A percentile compares a stretch with the other conserved stretches of the same genome.
Conservation (phyloP, 2,113 vertebrate species). For the Dasyornis broadbenti region DNA sequence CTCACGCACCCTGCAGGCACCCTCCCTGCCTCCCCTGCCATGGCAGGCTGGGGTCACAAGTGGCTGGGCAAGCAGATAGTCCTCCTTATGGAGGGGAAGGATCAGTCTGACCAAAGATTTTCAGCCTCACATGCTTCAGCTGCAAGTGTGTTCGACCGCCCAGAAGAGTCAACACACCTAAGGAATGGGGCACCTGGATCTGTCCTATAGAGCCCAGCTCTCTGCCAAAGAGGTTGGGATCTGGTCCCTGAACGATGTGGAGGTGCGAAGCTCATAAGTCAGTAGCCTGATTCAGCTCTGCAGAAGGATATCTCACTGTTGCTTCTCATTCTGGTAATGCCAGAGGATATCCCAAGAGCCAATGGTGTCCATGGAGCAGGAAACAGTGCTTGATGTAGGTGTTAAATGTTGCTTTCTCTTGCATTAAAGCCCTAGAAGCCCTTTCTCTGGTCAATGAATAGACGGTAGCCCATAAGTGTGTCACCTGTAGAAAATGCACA, state of each 20-base stretch:
- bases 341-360: neutral
- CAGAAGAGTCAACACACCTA: neutral
- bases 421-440: neutral
- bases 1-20: accelerated
- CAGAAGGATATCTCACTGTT: neutral
- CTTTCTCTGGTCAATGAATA: neutral
- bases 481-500: neutral
- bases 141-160: accelerated
- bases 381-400: neutral
- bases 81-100: neutral
- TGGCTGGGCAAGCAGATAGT: neutral
- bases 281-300: neutral
- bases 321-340: neutral
- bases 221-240: neutral
- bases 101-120: neutral
- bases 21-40: neutral
- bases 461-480: neutral
- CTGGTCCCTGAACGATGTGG: neutral
- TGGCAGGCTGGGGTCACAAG: accelerated
- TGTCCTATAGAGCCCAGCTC: neutral
- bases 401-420: neutral
- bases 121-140: neutral
- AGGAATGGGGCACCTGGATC: accelerated
- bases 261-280: neutral
- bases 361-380: neutral